A percentile compares a stretch with the other conserved stretches of the same genome.
phyloP scores from a whole-genome alignment of 2,888 invertebrate genomes.

The Atethmia centrago region DNA sequence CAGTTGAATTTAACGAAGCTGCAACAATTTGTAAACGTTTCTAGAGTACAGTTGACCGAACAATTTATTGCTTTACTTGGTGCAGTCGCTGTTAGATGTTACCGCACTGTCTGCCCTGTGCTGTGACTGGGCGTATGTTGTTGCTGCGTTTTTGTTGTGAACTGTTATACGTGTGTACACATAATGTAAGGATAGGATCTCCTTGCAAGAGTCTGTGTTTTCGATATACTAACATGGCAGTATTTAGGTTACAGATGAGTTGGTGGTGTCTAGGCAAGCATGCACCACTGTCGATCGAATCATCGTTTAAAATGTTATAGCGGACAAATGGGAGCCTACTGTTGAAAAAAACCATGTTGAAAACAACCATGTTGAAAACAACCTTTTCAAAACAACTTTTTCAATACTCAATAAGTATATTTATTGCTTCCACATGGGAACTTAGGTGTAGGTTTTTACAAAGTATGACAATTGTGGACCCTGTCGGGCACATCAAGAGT shows the following conservation, averaged over 20 bases:
- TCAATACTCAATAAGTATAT: no score
- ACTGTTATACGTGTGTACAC: not conserved
- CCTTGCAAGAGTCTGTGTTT: not conserved
- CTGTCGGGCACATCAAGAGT: no score
- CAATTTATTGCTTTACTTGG: constrained; percentile 22
- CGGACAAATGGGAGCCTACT: not conserved
- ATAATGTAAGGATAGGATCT: no score
- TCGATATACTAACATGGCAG: not conserved
- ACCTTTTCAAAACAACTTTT: no score
- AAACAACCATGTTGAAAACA: no score
- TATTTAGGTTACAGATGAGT: not conserved
- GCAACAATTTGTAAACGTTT: constrained; percentile 28
- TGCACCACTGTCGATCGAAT: not conserved
- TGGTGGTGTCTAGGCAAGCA: not conserved
- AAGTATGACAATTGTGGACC: no score
- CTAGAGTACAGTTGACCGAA: constrained; percentile 2
- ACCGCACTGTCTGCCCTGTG: not conserved
- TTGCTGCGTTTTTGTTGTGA: constrained; percentile 1
- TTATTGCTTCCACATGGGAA: no score
- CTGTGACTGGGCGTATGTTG: not conserved
- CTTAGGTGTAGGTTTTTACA: no score
- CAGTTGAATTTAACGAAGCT: constrained; percentile 40
- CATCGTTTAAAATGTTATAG: not conserved
- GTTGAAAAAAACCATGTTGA: no score
- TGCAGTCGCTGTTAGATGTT: not conserved